phyloP scores from a whole-genome alignment of 2,113 vertebrate genomes.

The Agapornis roseicollis region DNA sequence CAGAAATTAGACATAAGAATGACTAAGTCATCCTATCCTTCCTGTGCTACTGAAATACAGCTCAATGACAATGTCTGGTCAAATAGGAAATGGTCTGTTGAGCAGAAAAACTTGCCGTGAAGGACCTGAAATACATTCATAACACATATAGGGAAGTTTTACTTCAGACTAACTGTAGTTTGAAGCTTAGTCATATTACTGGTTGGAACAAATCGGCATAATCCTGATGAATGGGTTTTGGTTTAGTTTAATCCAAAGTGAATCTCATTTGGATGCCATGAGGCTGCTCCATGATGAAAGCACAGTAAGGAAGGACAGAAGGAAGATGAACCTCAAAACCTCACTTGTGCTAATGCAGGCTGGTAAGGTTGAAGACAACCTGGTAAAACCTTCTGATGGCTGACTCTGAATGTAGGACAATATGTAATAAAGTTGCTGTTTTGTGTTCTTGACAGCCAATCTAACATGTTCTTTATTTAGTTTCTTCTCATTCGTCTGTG shows the following conservation, averaged over 20 bases:
- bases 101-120: not conserved
- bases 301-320: not conserved
- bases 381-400: not conserved
- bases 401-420: not conserved
- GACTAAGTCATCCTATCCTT: not conserved
- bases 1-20: not conserved
- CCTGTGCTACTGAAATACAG: not conserved
- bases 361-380: too few species aligned
- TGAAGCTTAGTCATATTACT: not conserved
- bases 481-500: not conserved
- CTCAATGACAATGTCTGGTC: not conserved
- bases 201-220: not conserved
- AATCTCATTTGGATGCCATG: not conserved
- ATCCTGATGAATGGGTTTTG: not conserved
- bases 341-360: not conserved
- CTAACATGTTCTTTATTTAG: not conserved
- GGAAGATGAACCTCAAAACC: not conserved
- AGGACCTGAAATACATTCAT: not conserved
- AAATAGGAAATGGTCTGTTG: not conserved
- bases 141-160: not conserved
- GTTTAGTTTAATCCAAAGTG: not conserved
- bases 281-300: not conserved
- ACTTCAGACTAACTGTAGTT: not conserved
- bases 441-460: constrained; percentile 4
- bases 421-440: not conserved